Conservation (phyloP, 2,113 vertebrate genomes). For the Condylura cristata region DNA sequence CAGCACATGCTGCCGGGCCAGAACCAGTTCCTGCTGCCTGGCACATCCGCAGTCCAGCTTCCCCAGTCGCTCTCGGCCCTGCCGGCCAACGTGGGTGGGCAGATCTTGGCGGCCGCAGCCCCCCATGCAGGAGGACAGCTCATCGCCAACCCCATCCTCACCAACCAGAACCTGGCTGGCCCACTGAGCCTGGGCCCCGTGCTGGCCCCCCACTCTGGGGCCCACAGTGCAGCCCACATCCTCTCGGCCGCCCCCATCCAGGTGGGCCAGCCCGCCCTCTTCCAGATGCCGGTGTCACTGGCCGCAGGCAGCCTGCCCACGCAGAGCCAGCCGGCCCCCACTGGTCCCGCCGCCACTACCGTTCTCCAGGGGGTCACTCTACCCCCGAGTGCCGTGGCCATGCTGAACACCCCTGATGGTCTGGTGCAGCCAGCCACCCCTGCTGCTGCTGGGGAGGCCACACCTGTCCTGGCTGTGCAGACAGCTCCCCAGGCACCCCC, state of each 20-base stretch:
- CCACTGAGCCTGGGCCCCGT: constrained; percentile 93
- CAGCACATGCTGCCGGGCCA: constrained; percentile 91
- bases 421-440: constrained; percentile 86
- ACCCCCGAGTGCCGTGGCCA: constrained; percentile 93
- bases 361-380: constrained; percentile 94
- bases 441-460: constrained; percentile 74
- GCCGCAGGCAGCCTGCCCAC: constrained; percentile 85
- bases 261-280: constrained; percentile 91
- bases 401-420: constrained; percentile 89
- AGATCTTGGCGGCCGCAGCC: constrained; percentile 91
- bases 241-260: constrained; percentile 93
- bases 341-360: constrained; percentile 79
- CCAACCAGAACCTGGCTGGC: constrained; percentile 90
- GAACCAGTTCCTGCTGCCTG: constrained; percentile 94
- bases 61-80: constrained; percentile 88
- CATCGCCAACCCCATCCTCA: constrained; percentile 94
- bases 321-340: constrained; percentile 84
- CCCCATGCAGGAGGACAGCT: constrained; percentile 91
- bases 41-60: constrained; percentile 79
- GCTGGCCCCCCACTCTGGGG: constrained; percentile 89
- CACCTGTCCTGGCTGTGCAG: constrained; percentile 66
- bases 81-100: constrained; percentile 89
- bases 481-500: constrained; percentile 83
- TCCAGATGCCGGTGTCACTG: constrained; percentile 95
- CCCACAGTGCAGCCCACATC: constrained; percentile 93